A percentile compares a stretch with the other conserved stretches of the same genome.
These are phyloP conservation scores for Pseudochirops cupreus DNA, from an alignment of 2,797 vertebrate species.

Conservation along the genomic window DNA sequence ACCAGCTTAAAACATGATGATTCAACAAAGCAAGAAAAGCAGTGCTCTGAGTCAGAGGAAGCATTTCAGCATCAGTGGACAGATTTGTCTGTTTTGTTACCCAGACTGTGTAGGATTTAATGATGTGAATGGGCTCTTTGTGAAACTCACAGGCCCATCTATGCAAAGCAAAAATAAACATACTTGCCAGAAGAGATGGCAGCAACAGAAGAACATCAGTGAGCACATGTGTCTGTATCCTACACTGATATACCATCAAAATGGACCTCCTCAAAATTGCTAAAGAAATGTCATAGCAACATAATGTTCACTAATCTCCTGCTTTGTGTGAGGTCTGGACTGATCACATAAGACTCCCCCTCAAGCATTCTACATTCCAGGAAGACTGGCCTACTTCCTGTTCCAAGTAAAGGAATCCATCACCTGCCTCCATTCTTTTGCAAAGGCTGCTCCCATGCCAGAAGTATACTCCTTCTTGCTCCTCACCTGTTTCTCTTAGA, in stretches of 20 bases:
- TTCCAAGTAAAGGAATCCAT: neutral
- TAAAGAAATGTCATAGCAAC: neutral
- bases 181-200: constrained; percentile 66
- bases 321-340: neutral
- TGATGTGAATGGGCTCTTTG: constrained; percentile 78
- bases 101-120: constrained; percentile 80
- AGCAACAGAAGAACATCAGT: neutral
- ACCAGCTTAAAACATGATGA: constrained; percentile 75
- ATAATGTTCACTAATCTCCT: neutral
- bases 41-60: constrained; percentile 79
- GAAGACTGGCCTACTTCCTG: neutral
- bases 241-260: neutral
- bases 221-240: neutral
- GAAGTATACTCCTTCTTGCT: neutral
- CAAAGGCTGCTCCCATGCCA: neutral
- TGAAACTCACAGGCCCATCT: constrained; percentile 77
- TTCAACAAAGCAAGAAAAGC: constrained; percentile 79
- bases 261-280: neutral
- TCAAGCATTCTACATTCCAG: neutral
- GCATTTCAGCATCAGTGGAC: constrained; percentile 74
- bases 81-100: constrained; percentile 84
- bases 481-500: neutral
- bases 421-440: neutral
- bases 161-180: constrained; percentile 76
- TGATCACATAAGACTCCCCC: neutral